A percentile compares a stretch with the other conserved stretches of the same genome.
Evolutionary conservation across 2,888 invertebrate genomes (phyloP).

Genomic region (Sialis lutaria): DNA sequence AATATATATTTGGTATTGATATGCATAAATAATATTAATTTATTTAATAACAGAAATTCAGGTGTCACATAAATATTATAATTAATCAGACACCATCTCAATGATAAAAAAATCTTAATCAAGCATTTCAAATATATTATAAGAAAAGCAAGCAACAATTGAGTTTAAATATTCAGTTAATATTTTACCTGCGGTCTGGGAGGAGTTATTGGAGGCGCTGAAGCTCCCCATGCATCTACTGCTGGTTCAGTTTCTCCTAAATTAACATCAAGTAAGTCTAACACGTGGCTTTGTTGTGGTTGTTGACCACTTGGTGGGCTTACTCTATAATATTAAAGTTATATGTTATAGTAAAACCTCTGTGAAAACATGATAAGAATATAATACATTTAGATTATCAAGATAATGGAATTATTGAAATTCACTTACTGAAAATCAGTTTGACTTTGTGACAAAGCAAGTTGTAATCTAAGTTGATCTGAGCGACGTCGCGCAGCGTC

Average conservation of each 20-base stretch:
- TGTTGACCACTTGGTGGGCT: constrained; percentile 25
- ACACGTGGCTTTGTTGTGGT: constrained; percentile 56
- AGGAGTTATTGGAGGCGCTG: constrained; percentile 27
- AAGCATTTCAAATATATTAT: neutral
- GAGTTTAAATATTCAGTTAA: neutral
- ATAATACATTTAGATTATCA: no score
- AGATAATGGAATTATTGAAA: no score
- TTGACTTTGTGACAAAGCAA: constrained; percentile 85
- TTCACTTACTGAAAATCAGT: constrained; percentile 67
- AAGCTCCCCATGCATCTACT: constrained; percentile 62
- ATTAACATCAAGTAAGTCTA: constrained; percentile 71
- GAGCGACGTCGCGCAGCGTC: constrained; percentile 86
- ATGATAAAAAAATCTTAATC: neutral
- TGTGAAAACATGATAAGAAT: neutral
- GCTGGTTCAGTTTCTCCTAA: constrained; percentile 42
- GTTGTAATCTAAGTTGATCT: constrained; percentile 89
- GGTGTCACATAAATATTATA: no score
- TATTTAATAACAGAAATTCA: no score
- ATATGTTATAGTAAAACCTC: neutral
- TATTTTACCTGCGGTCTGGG: constrained; percentile 37
- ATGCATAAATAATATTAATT: no score
- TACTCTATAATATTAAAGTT: constrained; percentile 1
- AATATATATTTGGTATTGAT: no score
- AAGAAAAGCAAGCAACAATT: neutral
- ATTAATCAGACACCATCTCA: no score